Percentiles rank a stretch among this genome's conserved stretches.
These are phyloP conservation scores for Dallia pectoralis DNA, from an alignment of 2,797 vertebrate genomes.

Conservation along the genomic window DNA sequence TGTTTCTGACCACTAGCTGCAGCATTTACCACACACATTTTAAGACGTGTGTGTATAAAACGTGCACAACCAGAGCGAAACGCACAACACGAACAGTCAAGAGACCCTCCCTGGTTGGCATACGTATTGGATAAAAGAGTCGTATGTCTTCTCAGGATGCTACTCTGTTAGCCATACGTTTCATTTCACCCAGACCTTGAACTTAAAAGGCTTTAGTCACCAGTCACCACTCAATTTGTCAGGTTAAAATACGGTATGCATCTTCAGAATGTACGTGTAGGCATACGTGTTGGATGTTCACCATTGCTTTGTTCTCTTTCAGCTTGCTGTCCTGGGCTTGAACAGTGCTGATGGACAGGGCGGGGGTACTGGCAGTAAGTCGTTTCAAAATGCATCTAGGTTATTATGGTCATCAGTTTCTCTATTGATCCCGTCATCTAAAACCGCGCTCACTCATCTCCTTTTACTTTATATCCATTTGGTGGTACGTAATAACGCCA, in stretches of 20 bases:
- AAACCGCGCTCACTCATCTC: neutral
- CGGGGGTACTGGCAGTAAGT: slow-evolving; percentile 91
- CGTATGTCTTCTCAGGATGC: too few relatives aligned
- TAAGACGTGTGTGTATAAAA: too few relatives aligned
- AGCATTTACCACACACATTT: too few relatives aligned
- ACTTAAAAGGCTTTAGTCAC: neutral
- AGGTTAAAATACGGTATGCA: neutral
- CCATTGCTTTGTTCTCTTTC: slow-evolving; percentile 30
- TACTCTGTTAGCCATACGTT: too few relatives aligned
- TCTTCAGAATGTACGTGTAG: neutral
- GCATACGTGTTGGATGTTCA: neutral
- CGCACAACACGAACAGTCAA: too few relatives aligned
- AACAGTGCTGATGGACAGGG: slow-evolving; percentile 86
- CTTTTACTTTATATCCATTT: neutral
- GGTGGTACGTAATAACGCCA: neutral
- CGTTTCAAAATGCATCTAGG: slow-evolving; percentile 17
- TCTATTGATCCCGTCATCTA: neutral
- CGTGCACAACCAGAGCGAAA: too few relatives aligned
- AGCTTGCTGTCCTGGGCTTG: slow-evolving; percentile 99
- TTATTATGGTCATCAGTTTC: neutral
- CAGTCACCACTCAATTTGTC: neutral
- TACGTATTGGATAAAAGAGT: too few relatives aligned
- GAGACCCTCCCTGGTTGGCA: too few relatives aligned
- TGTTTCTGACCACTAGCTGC: too few relatives aligned
- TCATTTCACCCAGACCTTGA: too few relatives aligned